Evolutionary conservation across 2,797 vertebrate genomes (phyloP).

Genomic region (Lophius americanus): DNA sequence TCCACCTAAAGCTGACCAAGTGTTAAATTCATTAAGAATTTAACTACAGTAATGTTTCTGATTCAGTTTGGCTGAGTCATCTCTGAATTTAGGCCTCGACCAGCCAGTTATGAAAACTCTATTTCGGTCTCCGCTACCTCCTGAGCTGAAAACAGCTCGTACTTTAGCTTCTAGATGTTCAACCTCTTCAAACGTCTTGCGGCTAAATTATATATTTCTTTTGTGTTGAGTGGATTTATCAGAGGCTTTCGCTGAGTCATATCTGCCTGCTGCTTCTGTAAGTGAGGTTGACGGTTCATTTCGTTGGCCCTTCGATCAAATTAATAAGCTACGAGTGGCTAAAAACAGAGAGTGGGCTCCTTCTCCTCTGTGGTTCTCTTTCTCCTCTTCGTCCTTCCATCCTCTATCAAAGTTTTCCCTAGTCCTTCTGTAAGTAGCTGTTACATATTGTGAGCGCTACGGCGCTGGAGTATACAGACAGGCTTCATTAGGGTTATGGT

Average conservation of each 20-base stretch:
- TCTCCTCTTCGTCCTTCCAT: background rate
- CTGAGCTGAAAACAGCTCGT: too few species aligned
- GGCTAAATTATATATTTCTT: too few species aligned
- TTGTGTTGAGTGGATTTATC: background rate
- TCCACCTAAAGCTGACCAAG: too few species aligned
- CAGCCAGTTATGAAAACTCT: too few species aligned
- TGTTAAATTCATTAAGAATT: too few species aligned
- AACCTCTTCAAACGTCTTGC: too few species aligned
- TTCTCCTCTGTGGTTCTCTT: background rate
- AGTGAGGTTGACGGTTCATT: background rate
- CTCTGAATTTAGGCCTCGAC: too few species aligned
- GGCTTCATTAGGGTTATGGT: constrained; percentile 27
- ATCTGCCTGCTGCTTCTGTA: background rate
- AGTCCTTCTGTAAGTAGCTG: constrained; percentile 1
- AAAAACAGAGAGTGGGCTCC: background rate
- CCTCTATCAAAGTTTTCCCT: background rate
- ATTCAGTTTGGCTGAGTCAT: too few species aligned
- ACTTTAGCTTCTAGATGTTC: too few species aligned
- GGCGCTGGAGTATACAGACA: constrained; percentile 15
- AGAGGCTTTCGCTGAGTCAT: too few species aligned
- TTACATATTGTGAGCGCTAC: constrained; percentile 6
- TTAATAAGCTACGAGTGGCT: background rate
- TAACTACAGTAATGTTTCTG: too few species aligned
- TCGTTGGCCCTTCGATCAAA: background rate
- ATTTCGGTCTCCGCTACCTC: too few species aligned